Evolutionary conservation across 2,113 vertebrate species (phyloP).

Genomic region (Callopanchax toddi): DNA sequence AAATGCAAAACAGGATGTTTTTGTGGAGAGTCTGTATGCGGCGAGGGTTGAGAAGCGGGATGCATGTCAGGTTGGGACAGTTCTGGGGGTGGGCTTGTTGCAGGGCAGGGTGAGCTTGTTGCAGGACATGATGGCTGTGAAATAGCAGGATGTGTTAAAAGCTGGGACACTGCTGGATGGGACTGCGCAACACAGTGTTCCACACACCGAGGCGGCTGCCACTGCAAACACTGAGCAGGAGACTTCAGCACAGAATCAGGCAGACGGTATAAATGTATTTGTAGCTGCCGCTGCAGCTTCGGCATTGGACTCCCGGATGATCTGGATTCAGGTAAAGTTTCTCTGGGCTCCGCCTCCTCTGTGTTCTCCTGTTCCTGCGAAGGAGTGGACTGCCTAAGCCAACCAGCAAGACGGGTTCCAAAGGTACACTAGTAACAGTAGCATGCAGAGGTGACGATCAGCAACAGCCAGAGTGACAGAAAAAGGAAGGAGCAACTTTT

Average conservation of each 20-base stretch:
- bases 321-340: constrained; percentile 56
- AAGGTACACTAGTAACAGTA: constrained; percentile 62
- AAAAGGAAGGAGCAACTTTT: constrained; percentile 15
- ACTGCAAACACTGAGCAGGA: constrained; percentile 24
- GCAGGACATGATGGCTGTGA: constrained; percentile 21
- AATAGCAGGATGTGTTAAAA: constrained; percentile 27
- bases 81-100: constrained; percentile 19
- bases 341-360: constrained; percentile 58
- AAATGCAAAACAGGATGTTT: constrained; percentile 52
- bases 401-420: constrained; percentile 73
- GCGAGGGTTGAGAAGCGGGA: constrained; percentile 7
- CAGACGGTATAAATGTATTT: constrained; percentile 72
- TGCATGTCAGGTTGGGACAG: constrained; percentile 17
- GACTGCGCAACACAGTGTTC: constrained; percentile 21
- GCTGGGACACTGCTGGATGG: constrained; percentile 16
- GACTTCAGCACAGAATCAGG: constrained; percentile 70
- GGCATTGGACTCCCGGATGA: constrained; percentile 54
- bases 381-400: constrained; percentile 80
- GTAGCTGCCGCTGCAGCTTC: constrained; percentile 64
- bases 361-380: constrained; percentile 69
- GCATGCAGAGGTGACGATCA: constrained; percentile 67
- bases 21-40: constrained; percentile 10
- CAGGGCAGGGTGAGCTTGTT: constrained; percentile 10
- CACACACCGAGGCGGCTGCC: constrained; percentile 22
- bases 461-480: constrained; percentile 49